These are phyloP conservation scores for Castor canadensis DNA, from an alignment of 2,113 vertebrate genomes.

Conservation along the genomic window DNA sequence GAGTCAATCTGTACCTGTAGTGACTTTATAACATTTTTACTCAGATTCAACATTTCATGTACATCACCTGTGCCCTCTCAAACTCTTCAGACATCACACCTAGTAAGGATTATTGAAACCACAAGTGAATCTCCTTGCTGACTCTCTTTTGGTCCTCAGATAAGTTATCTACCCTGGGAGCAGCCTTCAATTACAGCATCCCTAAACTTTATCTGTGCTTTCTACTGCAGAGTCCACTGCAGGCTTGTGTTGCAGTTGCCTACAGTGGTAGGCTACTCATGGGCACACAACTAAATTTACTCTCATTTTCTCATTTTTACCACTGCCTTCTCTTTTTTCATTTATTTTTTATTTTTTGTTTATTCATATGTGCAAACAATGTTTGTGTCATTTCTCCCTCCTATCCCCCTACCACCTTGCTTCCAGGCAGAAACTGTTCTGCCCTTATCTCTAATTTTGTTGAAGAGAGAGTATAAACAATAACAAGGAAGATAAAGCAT, in stretches of 20 bases:
- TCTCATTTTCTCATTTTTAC: neutral
- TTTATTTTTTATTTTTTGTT: neutral
- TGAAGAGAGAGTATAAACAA: too few species aligned
- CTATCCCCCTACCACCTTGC: too few species aligned
- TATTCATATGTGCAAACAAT: too few species aligned
- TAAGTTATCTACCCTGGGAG: neutral
- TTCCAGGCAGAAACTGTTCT: too few species aligned
- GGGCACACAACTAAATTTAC: neutral
- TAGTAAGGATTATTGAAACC: neutral
- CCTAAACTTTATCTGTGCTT: too few species aligned
- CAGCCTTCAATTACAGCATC: neutral
- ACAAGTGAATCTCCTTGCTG: neutral
- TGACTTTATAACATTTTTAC: neutral
- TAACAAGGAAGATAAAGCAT: too few species aligned
- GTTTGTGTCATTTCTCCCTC: too few species aligned
- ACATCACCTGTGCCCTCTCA: neutral
- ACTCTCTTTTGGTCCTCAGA: neutral
- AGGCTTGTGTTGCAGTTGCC: neutral
- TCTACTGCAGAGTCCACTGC: neutral
- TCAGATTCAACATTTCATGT: neutral
- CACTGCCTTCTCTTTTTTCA: neutral
- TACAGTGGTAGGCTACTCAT: neutral
- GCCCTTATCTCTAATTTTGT: too few species aligned
- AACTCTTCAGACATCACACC: too few species aligned
- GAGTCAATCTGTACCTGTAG: neutral